Conservation (phyloP, 2,113 vertebrate genomes). For the Daubentonia madagascariensis region DNA sequence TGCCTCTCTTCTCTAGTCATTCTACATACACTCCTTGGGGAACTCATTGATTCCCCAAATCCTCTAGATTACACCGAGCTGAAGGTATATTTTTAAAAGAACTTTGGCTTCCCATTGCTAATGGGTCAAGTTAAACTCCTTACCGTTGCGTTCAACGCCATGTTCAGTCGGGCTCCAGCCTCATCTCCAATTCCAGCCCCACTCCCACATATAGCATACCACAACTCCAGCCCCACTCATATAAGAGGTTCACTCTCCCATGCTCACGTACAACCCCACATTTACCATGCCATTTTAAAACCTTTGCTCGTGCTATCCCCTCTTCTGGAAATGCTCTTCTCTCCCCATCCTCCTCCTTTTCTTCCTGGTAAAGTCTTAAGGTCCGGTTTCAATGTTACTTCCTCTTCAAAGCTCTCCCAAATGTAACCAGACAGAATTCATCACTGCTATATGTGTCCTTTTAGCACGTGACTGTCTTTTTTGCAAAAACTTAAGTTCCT, state of each 20-base stretch:
- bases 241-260: neutral
- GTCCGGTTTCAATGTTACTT: neutral
- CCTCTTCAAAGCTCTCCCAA: constrained; percentile 5
- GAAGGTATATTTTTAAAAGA: constrained; percentile 10
- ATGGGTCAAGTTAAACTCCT: constrained; percentile 13
- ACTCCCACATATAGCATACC: neutral
- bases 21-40: neutral
- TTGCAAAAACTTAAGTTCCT: neutral
- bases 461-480: neutral
- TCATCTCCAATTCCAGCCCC: neutral
- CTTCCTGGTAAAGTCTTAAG: constrained; percentile 20
- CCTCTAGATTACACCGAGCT: neutral
- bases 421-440: constrained; percentile 16
- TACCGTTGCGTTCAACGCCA: neutral
- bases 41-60: neutral
- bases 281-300: neutral
- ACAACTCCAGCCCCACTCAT: neutral
- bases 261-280: neutral
- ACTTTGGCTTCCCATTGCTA: neutral
- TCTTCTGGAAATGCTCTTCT: constrained; percentile 6
- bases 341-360: neutral
- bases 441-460: neutral
- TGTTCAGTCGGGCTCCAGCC: neutral
- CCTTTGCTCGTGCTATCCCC: neutral
- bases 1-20: neutral